phyloP scores from a whole-genome alignment of 2,888 invertebrate genomes.

The Cheilosia urbana region DNA sequence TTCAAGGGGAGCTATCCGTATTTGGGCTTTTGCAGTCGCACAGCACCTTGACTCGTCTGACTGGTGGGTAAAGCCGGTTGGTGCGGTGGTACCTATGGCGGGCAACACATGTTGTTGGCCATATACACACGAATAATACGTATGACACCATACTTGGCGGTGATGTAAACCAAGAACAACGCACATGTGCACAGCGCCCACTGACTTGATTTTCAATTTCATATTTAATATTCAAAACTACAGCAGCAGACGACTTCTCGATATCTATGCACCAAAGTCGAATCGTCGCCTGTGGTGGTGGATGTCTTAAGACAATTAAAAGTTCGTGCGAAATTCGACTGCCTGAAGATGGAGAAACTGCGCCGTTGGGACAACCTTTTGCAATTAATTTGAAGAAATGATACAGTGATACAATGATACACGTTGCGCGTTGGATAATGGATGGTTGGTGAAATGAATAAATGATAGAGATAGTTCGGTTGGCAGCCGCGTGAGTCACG shows the following conservation, averaged over 20 bases:
- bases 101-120: constrained; percentile 17
- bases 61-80: constrained; percentile 58
- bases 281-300: constrained; percentile 29
- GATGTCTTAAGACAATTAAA: constrained; percentile 16
- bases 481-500: constrained; percentile 61
- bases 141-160: constrained; percentile 70
- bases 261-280: constrained; percentile 27
- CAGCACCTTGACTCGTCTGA: constrained; percentile 41
- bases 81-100: constrained; percentile 1
- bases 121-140: constrained; percentile 31
- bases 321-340: constrained; percentile 55
- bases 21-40: constrained; percentile 29
- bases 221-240: background rate
- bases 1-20: constrained; percentile 46
- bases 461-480: constrained; percentile 45
- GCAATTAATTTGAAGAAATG: constrained; percentile 25
- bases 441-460: constrained; percentile 28
- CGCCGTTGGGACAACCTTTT: constrained; percentile 28
- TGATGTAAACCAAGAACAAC: constrained; percentile 52
- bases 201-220: constrained; percentile 4
- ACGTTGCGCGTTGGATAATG: constrained; percentile 40
- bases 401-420: constrained; percentile 28
- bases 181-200: constrained; percentile 60
- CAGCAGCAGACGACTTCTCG: constrained; percentile 3
- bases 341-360: constrained; percentile 18